These are phyloP conservation scores for Porites rus DNA, from an alignment of 92 coral and sea anemone genomes.

Conservation along the genomic window DNA sequence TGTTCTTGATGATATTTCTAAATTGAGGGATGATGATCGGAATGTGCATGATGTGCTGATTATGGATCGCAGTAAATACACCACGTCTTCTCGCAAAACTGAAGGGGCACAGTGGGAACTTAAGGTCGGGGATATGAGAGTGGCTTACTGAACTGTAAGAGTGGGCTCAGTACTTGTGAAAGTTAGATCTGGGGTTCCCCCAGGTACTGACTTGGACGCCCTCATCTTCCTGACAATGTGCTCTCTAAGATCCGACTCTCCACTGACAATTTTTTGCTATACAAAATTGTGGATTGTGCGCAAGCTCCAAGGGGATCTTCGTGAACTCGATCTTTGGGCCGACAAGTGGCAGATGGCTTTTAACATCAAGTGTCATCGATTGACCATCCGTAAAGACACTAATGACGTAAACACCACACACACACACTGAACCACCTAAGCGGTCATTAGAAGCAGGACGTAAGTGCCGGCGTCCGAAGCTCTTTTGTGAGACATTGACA, in stretches of 20 bases:
- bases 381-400: neutral
- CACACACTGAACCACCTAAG: no score
- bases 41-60: constrained; percentile 2
- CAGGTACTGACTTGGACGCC: neutral
- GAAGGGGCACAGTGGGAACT: neutral
- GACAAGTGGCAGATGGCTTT: neutral
- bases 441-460: constrained; percentile 7
- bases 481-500: neutral
- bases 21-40: neutral
- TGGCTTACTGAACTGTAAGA: neutral
- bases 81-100: neutral
- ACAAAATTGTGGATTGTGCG: neutral
- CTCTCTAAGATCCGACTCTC: neutral
- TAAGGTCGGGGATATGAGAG: neutral
- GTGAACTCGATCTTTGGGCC: neutral
- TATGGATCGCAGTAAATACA: neutral
- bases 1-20: neutral
- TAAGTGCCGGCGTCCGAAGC: constrained; percentile 15
- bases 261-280: neutral
- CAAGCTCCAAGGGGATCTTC: neutral
- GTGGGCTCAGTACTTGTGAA: neutral
- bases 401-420: neutral
- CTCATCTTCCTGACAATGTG: neutral
- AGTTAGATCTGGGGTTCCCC: constrained; percentile 17
- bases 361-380: neutral